A percentile compares a stretch with the other conserved stretches of the same genome.
phyloP scores from a whole-genome alignment of 2,113 vertebrate species.

The Ictalurus punctatus region DNA sequence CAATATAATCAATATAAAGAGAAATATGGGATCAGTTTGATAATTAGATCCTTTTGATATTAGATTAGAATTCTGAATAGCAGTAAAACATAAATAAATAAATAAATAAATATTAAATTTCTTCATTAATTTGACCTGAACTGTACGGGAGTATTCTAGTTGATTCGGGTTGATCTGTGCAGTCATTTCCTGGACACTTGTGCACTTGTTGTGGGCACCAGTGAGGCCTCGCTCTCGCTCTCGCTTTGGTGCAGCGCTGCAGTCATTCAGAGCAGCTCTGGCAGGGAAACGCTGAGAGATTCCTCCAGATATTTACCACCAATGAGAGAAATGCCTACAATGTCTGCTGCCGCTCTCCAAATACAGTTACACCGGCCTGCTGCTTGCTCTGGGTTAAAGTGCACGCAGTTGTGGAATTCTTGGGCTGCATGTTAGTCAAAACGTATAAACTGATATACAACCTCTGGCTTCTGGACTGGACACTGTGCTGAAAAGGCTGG shows the following conservation, averaged over 20 bases:
- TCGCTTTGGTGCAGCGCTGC: constrained; percentile 37
- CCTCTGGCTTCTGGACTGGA: constrained; percentile 3
- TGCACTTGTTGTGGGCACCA: not conserved
- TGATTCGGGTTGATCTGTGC: not conserved
- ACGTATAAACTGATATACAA: constrained; percentile 58
- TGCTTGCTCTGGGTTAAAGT: constrained; percentile 59
- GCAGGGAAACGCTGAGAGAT: constrained; percentile 67
- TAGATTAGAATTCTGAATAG: not conserved
- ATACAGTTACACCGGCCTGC: constrained; percentile 57
- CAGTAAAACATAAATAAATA: not conserved
- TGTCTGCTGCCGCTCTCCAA: constrained; percentile 62
- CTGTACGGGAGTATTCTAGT: not conserved
- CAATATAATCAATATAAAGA: too few species aligned
- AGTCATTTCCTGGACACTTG: not conserved
- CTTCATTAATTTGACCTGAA: not conserved
- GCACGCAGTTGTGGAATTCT: constrained; percentile 66
- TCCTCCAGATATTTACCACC: constrained; percentile 76
- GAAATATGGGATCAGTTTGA: too few species aligned
- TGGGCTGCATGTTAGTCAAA: constrained; percentile 57
- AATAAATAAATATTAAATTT: not conserved
- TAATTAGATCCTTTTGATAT: not conserved
- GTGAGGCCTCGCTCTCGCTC: not conserved
- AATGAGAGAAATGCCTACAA: constrained; percentile 74
- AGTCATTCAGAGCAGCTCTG: constrained; percentile 56
- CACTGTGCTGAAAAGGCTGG: not conserved